Evolutionary conservation across 2,797 vertebrate genomes (phyloP).

Genomic region (Natrix natrix): DNA sequence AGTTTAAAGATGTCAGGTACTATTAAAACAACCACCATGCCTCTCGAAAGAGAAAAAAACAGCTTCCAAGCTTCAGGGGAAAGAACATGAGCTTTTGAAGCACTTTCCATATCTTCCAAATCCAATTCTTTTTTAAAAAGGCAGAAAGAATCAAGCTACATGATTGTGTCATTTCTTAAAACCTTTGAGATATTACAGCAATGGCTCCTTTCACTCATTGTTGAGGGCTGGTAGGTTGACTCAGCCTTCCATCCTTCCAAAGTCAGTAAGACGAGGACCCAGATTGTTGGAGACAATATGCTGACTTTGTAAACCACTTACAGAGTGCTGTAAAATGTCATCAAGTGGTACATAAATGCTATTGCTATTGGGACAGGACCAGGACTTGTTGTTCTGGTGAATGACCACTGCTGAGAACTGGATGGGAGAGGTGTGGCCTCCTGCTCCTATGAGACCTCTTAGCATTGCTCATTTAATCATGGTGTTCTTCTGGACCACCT

Average conservation of each 20-base stretch:
- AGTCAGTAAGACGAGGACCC: neutral
- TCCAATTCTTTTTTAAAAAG: neutral
- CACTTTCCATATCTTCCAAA: neutral
- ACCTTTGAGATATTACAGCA: neutral
- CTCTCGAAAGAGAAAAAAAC: neutral
- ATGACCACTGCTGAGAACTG: neutral
- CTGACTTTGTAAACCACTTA: neutral
- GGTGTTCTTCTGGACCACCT: neutral
- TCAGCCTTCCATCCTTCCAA: neutral
- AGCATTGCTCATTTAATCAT: neutral
- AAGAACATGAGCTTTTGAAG: neutral
- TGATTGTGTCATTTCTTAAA: neutral
- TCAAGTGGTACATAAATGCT: no score
- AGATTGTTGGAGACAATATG: neutral
- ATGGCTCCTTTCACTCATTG: neutral
- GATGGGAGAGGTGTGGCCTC: neutral
- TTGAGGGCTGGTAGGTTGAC: neutral
- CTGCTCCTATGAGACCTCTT: neutral
- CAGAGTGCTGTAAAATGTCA: neutral
- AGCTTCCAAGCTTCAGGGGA: neutral
- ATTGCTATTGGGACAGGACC: neutral
- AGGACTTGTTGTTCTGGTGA: neutral
- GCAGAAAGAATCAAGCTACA: neutral
- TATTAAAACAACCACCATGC: neutral
- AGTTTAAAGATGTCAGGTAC: neutral